Evolutionary conservation across 2,797 vertebrate genomes (phyloP).

Genomic region (Tarsius wallacei): DNA sequence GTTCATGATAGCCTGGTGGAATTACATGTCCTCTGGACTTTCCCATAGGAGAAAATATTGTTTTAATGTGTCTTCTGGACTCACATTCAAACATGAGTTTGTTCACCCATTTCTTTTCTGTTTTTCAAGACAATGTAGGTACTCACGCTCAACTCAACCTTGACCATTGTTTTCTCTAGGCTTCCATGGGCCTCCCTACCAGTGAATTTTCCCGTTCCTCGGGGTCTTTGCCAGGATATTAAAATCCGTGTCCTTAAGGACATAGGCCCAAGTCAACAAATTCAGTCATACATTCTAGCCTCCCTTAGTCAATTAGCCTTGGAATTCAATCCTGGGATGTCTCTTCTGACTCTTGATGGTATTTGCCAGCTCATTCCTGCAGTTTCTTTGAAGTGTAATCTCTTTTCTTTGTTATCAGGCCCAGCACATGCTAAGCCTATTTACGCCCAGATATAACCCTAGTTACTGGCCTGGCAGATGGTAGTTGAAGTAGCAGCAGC

Average conservation of each 20-base stretch:
- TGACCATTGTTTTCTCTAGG: not conserved
- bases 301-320: not conserved
- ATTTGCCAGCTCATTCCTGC: not conserved
- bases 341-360: not conserved
- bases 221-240: not conserved
- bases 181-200: not conserved
- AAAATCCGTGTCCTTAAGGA: not conserved
- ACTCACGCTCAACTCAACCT: not conserved
- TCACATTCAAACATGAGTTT: not conserved
- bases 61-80: not conserved
- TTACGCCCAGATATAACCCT: no score
- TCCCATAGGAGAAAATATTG: not conserved
- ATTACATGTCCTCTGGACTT: not conserved
- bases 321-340: not conserved
- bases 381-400: not conserved
- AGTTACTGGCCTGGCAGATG: not conserved
- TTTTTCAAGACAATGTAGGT: not conserved
- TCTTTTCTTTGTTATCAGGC: not conserved
- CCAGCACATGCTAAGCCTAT: not conserved
- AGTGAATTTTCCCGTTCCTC: fast-evolving
- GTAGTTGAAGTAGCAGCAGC: not conserved
- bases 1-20: not conserved
- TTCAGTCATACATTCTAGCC: not conserved
- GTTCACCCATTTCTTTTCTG: not conserved
- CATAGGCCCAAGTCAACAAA: not conserved